A percentile compares a stretch with the other conserved stretches of the same genome.
Conservation (phyloP, 1,140 invertebrate species). For the Leptoteleia sp. region DNA sequence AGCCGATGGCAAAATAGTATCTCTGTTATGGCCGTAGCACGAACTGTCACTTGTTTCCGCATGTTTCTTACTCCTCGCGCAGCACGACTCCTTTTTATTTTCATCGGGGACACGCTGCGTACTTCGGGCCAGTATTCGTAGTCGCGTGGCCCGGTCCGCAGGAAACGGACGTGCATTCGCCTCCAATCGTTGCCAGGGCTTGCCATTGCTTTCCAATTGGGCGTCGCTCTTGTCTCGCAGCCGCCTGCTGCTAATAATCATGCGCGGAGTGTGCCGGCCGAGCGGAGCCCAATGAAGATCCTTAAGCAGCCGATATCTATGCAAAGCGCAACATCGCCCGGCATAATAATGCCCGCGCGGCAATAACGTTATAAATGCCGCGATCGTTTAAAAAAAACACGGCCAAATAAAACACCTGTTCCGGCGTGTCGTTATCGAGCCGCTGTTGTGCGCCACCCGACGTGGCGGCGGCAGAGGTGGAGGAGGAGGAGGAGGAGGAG, state of each 20-base stretch:
- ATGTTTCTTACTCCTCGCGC: slow-evolving; percentile 78
- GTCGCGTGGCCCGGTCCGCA: slow-evolving; percentile 61
- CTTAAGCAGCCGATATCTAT: slow-evolving; percentile 15
- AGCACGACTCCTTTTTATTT: slow-evolving; percentile 76
- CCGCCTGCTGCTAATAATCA: slow-evolving; percentile 14
- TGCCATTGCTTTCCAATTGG: no score
- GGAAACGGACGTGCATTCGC: no score
- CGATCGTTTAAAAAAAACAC: no score
- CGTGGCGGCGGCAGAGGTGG: no score
- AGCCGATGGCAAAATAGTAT: slow-evolving; percentile 77
- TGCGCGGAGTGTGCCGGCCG: neutral
- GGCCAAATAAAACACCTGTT: slow-evolving; percentile 44
- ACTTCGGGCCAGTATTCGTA: no score
- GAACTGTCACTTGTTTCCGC: slow-evolving; percentile 80
- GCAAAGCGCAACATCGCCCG: neutral
- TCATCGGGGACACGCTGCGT: no score
- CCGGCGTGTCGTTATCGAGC: slow-evolving; percentile 23
- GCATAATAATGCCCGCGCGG: slow-evolving; percentile 8
- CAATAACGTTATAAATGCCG: no score
- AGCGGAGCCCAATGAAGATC: slow-evolving; percentile 2
- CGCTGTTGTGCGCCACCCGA: slow-evolving; percentile 19
- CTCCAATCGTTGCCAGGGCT: no score
- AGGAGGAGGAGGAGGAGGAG: neutral
- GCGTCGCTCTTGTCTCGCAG: slow-evolving; percentile 11
- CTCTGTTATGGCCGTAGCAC: slow-evolving; percentile 76